Evolutionary conservation across 2,888 invertebrate genomes (phyloP).

Genomic region (Platerodrilus igneus): DNA sequence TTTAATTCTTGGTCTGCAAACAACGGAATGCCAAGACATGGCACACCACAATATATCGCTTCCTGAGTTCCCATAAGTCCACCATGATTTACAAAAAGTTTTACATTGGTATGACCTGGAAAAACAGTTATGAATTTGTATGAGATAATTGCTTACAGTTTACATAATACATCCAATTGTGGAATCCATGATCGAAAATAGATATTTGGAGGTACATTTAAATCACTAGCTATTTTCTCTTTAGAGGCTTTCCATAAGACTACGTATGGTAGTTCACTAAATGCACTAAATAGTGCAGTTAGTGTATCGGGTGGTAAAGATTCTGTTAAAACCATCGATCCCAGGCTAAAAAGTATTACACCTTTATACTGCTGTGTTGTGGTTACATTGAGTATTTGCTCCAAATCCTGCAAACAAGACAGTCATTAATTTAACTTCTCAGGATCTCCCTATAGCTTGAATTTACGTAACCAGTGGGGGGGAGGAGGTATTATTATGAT

Average conservation of each 20-base stretch:
- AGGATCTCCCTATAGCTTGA: no score
- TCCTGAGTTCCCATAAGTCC: slow-evolving; percentile 51
- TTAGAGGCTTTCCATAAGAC: slow-evolving; percentile 55
- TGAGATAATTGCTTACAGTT: neutral
- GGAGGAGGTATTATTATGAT: no score
- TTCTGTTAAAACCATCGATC: slow-evolving; percentile 56
- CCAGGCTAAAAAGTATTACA: slow-evolving; percentile 57
- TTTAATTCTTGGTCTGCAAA: slow-evolving; percentile 50
- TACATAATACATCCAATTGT: slow-evolving; percentile 53
- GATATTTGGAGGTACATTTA: slow-evolving; percentile 45
- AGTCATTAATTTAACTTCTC: no score
- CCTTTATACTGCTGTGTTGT: slow-evolving; percentile 32
- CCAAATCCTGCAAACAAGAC: slow-evolving; percentile 30
- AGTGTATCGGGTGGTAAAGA: slow-evolving; percentile 51
- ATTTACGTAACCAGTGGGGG: no score
- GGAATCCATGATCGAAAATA: slow-evolving; percentile 55
- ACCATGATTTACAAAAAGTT: slow-evolving; percentile 52
- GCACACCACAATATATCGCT: slow-evolving; percentile 46
- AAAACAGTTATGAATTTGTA: neutral
- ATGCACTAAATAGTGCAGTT: slow-evolving; percentile 50
- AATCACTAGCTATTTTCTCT: slow-evolving; percentile 44
- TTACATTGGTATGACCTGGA: slow-evolving; percentile 47
- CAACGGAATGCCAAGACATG: slow-evolving; percentile 44
- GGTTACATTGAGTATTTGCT: slow-evolving; percentile 32
- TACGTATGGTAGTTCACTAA: slow-evolving; percentile 53